These are phyloP conservation scores for Saccopteryx leptura DNA, from an alignment of 2,113 vertebrate genomes.

Conservation along the genomic window DNA sequence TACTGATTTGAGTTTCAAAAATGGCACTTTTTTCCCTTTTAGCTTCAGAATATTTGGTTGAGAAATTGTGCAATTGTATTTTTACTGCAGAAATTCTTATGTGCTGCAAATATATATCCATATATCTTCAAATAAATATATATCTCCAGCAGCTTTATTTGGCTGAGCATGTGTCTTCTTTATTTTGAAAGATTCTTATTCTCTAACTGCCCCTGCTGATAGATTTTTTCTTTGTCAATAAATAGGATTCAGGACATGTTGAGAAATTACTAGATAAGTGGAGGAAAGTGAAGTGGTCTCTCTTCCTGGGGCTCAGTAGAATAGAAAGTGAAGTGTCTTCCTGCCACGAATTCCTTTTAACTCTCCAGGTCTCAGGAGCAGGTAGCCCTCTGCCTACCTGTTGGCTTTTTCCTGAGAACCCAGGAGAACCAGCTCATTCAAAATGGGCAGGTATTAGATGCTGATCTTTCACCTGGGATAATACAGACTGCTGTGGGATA, in stretches of 20 bases:
- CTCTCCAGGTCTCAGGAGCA: neutral
- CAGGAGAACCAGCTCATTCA: neutral
- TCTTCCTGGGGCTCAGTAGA: neutral
- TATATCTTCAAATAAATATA: no score
- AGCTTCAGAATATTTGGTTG: neutral
- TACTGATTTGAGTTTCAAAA: slow-evolving; percentile 1
- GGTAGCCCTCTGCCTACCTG: neutral
- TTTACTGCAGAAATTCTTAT: neutral
- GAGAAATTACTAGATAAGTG: neutral
- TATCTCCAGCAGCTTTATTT: neutral
- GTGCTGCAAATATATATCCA: neutral
- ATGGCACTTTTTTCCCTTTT: slow-evolving; percentile 1
- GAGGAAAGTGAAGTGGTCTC: neutral
- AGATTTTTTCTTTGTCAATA: slow-evolving; percentile 21
- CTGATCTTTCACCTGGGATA: neutral
- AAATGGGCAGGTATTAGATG: neutral
- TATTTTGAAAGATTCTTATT: neutral
- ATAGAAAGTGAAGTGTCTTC: neutral
- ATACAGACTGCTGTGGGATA: neutral
- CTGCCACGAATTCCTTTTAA: accelerated
- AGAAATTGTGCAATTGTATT: neutral
- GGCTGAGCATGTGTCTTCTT: neutral
- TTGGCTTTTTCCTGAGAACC: neutral
- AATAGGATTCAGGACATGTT: neutral
- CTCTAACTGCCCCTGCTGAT: neutral